Evolutionary conservation across 2,888 invertebrate genomes (phyloP), one percentile per base, ranked within the genome.

Genomic region (Athripsodes cinereus): DNA sequence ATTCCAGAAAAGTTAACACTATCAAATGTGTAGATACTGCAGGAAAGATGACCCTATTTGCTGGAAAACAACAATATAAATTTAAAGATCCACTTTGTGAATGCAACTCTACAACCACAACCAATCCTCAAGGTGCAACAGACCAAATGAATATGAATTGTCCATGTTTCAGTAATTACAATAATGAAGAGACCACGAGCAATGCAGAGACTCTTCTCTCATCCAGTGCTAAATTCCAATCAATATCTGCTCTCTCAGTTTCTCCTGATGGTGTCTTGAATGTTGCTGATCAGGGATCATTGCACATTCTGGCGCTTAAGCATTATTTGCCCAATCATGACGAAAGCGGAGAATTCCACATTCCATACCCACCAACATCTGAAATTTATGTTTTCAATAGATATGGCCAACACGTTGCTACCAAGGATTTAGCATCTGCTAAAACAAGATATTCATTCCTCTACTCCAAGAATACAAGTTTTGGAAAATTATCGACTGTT

Each of bases 201-300:
- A 90, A 88, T 70, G 88, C 91, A 1, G 90, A 90, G 72, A 93
- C 92, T 21, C 74, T 94, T 64, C 74, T 95, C 20, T 94, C 95
- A 1, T 92, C 93, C 2, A 94, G 94, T 70, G 93, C 94, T 0
- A 86, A 90, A 70, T 92, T 96, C 75, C 90, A 88, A 67, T 86
- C 90, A 3, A 90, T 92, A 70, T 91, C 91, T 40, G 92, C 96
- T 11, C 81, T 98, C 46, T 90, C 95, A 11, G 94, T 97, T 40
- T 93, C 96, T 26, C 94, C 96, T 34, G 95, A 96, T 71, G 96
- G 96, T n/a, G 90, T 94, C 57, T 81, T 98, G 49, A 92, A 96
- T 74, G 89, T 98, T 53, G 94, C 96, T 40, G 98, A 99, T 78
- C 93, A 95, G 83, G 91, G 88, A 52, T 91, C 90, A 2, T 75